Evolutionary conservation across 2,797 vertebrate genomes (phyloP).

Genomic region (Cuculus canorus): DNA sequence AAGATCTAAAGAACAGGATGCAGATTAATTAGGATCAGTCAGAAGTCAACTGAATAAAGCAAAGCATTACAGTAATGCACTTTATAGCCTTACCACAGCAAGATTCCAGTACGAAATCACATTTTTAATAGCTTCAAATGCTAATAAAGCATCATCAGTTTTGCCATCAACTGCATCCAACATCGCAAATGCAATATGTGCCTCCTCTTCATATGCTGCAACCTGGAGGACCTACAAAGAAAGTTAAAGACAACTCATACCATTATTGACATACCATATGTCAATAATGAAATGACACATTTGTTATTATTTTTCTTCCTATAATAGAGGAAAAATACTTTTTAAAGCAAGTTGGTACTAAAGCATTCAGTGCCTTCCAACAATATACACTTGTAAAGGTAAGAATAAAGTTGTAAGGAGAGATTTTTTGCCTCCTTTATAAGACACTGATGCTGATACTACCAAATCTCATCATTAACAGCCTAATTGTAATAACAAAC

Average conservation of each 20-base stretch:
- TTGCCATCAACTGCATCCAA: constrained; percentile 93
- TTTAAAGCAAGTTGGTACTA: not conserved
- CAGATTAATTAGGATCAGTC: not conserved
- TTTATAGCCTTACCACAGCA: constrained; percentile 83
- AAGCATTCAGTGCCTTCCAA: not conserved
- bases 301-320: not conserved
- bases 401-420: not conserved
- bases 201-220: constrained; percentile 86
- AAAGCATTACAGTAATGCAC: not conserved
- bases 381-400: not conserved
- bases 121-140: constrained; percentile 90
- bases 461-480: not conserved
- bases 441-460: not conserved
- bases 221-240: constrained; percentile 82
- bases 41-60: not conserved
- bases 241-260: not conserved
- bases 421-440: not conserved
- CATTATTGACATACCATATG: too few relatives aligned
- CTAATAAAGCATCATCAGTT: constrained; percentile 88
- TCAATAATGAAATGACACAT: not conserved
- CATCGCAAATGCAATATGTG: constrained; percentile 84
- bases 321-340: not conserved
- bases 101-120: constrained; percentile 92
- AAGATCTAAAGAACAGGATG: constrained; percentile 83
- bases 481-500: not conserved